Conservation (phyloP, 2,113 vertebrate species). For the Myotis yumanensis region DNA sequence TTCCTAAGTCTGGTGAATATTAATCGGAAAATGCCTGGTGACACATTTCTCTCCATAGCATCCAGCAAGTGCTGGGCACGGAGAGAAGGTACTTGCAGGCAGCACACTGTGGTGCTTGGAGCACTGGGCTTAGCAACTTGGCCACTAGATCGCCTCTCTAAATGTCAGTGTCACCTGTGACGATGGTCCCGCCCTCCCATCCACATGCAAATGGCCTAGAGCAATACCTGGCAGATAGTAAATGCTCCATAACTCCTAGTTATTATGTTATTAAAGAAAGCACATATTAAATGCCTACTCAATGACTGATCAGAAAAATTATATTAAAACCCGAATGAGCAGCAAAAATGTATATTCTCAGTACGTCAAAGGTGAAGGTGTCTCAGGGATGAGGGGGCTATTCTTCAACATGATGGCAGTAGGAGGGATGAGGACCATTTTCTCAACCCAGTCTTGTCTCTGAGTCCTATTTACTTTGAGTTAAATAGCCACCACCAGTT, state of each 20-base stretch:
- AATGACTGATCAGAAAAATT: background rate
- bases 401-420: background rate
- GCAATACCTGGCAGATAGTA: background rate
- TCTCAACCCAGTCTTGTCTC: background rate
- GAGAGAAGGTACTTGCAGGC: background rate
- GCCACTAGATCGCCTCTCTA: background rate
- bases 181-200: background rate
- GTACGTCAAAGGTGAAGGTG: background rate
- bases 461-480: background rate
- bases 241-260: background rate
- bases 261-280: background rate
- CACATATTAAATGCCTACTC: background rate
- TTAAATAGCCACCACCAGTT: background rate
- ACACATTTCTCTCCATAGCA: background rate
- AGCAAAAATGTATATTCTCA: background rate
- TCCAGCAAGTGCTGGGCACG: background rate
- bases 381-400: background rate
- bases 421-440: background rate
- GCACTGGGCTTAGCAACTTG: background rate
- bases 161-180: background rate
- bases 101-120: background rate
- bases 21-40: background rate
- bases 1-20: background rate
- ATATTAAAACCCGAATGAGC: background rate
- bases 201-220: background rate